Base-by-base conservation (phyloP, 2,113 vertebrate genomes). In the Ia io region DNA sequence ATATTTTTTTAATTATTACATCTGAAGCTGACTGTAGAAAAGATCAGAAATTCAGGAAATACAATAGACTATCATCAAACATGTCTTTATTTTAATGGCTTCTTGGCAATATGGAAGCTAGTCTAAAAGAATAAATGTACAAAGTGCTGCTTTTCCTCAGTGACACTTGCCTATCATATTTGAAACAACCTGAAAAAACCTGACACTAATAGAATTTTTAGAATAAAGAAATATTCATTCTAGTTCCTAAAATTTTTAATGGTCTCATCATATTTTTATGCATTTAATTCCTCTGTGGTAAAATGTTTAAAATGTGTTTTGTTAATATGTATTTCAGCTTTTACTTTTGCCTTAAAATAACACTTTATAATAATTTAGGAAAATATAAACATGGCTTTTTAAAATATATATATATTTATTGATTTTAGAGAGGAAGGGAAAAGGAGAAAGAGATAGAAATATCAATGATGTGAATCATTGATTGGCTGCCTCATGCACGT, bases 271-370 rank as follows among this genome's bases (percentile, higher is more conserved):
- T 18, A 40, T 84, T 87, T 96, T 94, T 95, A 59, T 91, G n/a
- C 30, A 73, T 86, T 49, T 35, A 84, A 89, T 91, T 95, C n/a
- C 18, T 95, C 35, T 82, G 8, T 88, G 16, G 25, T 90, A 65
- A 93, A 88, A 20, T 93, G 20, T 92, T 95, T 79, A 67, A 56
- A 73, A 78, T 47, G 23, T 25, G 82, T 91, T 77, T 94, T 96
- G 10, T 59, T 89, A 53, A 73, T 12, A 59, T 87, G 16, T 40
- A 2, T 59, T 94, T 91, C 18, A 85, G n/a, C 82, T 94, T 96
- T 97, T 37, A 47, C 73, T 94, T 97, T 97, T 96, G 18, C 37
- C 71, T 92, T 95, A 25, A 89, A 92, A 73, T 69, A 93, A 71
- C 6, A 35, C 37, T 92, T 87, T 35, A 32, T 86, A 25, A 82